A percentile compares a stretch with the other conserved stretches of the same genome.
Conservation (phyloP, 2,797 vertebrate species). For the Pseudopleuronectes americanus region DNA sequence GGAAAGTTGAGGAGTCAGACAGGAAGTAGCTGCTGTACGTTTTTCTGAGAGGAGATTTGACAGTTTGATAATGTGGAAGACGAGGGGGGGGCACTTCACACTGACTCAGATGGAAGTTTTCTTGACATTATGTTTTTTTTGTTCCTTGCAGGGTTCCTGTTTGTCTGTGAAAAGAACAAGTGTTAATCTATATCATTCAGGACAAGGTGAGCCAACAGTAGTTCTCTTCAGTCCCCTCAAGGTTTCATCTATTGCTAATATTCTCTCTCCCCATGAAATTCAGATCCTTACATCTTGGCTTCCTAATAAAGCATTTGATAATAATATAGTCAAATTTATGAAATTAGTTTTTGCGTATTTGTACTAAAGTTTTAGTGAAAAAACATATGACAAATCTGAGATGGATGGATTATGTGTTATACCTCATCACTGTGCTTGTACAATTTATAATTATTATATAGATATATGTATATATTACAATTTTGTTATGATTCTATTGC, state of each 20-base stretch:
- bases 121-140: slow-evolving; percentile 9
- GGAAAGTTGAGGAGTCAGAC: slow-evolving; percentile 55
- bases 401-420: no score
- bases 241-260: not conserved
- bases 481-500: no score
- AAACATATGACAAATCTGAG: no score
- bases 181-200: slow-evolving; percentile 79
- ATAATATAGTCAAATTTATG: not conserved
- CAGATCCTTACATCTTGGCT: not conserved
- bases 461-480: no score
- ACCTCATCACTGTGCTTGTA: no score
- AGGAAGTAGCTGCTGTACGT: slow-evolving; percentile 56
- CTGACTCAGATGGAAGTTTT: slow-evolving; percentile 27
- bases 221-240: not conserved
- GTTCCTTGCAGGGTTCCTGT: slow-evolving; percentile 81
- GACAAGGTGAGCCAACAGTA: slow-evolving; percentile 85
- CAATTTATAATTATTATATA: no score
- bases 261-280: not conserved
- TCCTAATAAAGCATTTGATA: not conserved
- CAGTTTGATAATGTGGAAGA: slow-evolving; percentile 50
- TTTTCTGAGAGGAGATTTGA: slow-evolving; percentile 42
- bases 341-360: not conserved
- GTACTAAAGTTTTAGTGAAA: not conserved
- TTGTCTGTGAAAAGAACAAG: slow-evolving; percentile 85
- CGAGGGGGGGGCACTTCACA: not conserved